Percentiles rank a stretch among this genome's conserved stretches.
Evolutionary conservation across 2,797 vertebrate genomes (phyloP).

Genomic region (Crocidura indochinensis): DNA sequence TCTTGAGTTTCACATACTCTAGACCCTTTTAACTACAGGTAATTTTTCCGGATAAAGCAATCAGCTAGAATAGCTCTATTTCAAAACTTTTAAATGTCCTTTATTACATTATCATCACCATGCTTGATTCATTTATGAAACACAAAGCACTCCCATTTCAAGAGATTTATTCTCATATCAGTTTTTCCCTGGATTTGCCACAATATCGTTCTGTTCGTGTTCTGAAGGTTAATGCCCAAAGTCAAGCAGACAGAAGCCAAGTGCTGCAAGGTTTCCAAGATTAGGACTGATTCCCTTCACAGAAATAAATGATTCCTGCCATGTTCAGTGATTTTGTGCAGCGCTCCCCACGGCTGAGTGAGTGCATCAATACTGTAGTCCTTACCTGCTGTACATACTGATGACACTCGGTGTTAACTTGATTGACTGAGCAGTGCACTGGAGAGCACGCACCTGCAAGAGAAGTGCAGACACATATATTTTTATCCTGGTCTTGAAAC

Average conservation of each 20-base stretch:
- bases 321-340: slow-evolving; percentile 93
- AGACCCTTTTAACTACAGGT: slow-evolving; percentile 85
- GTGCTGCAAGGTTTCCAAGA: slow-evolving; percentile 92
- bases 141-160: slow-evolving; percentile 87
- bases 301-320: slow-evolving; percentile 94
- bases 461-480: slow-evolving; percentile 90
- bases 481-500: slow-evolving; percentile 90
- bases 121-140: slow-evolving; percentile 87
- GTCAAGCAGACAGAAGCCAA: slow-evolving; percentile 92
- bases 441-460: slow-evolving; percentile 91
- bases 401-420: slow-evolving; percentile 93
- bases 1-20: slow-evolving; percentile 80
- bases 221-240: slow-evolving; percentile 94
- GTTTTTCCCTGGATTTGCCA: slow-evolving; percentile 88
- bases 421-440: slow-evolving; percentile 91
- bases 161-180: slow-evolving; percentile 89
- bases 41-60: slow-evolving; percentile 84
- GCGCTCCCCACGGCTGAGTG: slow-evolving; percentile 92
- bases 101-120: slow-evolving; percentile 87
- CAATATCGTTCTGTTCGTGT: slow-evolving; percentile 89
- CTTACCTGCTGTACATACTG: slow-evolving; percentile 93
- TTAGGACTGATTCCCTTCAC: slow-evolving; percentile 92
- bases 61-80: slow-evolving; percentile 84
- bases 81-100: slow-evolving; percentile 87
- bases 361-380: slow-evolving; percentile 92